These are phyloP conservation scores for Dynastes tityus DNA, from an alignment of 2,888 invertebrate genomes.

Conservation along the genomic window DNA sequence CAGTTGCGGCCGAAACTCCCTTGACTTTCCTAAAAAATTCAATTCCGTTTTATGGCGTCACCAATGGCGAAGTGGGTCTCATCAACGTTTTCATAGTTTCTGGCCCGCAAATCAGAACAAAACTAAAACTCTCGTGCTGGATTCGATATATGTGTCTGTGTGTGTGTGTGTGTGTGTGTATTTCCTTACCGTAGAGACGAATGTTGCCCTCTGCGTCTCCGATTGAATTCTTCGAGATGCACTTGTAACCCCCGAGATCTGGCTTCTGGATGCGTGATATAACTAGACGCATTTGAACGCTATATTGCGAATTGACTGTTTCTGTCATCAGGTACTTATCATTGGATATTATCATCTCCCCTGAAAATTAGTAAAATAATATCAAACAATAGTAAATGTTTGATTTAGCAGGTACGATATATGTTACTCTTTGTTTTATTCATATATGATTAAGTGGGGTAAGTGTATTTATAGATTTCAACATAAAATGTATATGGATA, in stretches of 20 bases:
- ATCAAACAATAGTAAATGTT: no score
- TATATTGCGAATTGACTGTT: conserved; percentile 85
- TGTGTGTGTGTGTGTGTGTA: conserved; percentile 8
- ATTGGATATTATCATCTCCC: conserved; percentile 93
- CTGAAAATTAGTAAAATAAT: conserved; percentile 69
- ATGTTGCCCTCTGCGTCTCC: conserved; percentile 93
- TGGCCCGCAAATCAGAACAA: conserved; percentile 66
- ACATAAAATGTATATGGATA: no score
- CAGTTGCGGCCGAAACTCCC: conserved; percentile 62
- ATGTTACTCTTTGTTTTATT: no score
- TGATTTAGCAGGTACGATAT: no score
- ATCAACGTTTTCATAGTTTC: conserved; percentile 71
- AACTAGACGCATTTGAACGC: conserved; percentile 87
- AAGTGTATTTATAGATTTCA: no score
- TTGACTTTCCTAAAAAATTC: conserved; percentile 67
- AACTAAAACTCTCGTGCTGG: conserved; percentile 23
- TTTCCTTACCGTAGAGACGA: conserved; percentile 85
- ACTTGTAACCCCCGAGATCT: conserved; percentile 91
- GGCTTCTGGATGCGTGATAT: conserved; percentile 82
- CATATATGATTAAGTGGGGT: no score
- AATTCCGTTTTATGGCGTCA: conserved; percentile 69
- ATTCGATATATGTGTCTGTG: background rate
- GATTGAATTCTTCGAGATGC: conserved; percentile 93
- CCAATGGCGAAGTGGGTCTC: conserved; percentile 64
- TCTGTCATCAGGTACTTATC: conserved; percentile 90